Evolutionary conservation across 2,113 vertebrate species (phyloP), one percentile per base, ranked within the genome.

Genomic region (Sus scrofa): DNA sequence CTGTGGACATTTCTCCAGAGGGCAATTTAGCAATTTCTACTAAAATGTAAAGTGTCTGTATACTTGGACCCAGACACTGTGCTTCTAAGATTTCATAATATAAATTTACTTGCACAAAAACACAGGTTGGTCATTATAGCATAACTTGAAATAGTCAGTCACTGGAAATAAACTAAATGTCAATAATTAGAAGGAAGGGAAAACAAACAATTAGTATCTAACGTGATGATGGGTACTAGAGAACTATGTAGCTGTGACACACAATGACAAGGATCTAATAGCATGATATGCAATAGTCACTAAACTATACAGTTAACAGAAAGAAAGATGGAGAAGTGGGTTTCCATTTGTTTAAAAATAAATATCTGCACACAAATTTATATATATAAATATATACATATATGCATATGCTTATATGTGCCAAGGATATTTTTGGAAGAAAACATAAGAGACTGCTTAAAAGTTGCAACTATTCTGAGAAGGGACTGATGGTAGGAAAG

Each of bases 401-500:
- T 16, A 78, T 81, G 20, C 6, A 67, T 37, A 87, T 60, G 34
- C 34, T 87, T 92, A 81, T 39, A 77, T 27, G 85, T 56, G 34
- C 30, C 73, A 24, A 86, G 71, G 95, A 58, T 62, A 73, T 27
- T 82, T 91, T 83, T 54, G 18, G 27, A 86, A 95, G 77, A 75
- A 91, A 93, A 62, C 63, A 82, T 56, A 83, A 78, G 32, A 84
- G 85, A 27, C 68, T 39, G 20, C 24, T 78, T 86, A 67, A 96
- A 95, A 91, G 63, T 77, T 88, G 15, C 54, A 77, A 81, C 67
- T 96, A 18, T 34, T 82, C 67, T n/a, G 50, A 96, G 50, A 96
- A 65, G 30, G 19, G 3, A 44, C 12, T 84, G 24, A 68, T 8
- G 54, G 32, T 32, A 8, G 27, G 18, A 56, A 91, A 19, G 56